Conservation (phyloP, 2,888 invertebrate genomes). For the Heliothis peltigera region DNA sequence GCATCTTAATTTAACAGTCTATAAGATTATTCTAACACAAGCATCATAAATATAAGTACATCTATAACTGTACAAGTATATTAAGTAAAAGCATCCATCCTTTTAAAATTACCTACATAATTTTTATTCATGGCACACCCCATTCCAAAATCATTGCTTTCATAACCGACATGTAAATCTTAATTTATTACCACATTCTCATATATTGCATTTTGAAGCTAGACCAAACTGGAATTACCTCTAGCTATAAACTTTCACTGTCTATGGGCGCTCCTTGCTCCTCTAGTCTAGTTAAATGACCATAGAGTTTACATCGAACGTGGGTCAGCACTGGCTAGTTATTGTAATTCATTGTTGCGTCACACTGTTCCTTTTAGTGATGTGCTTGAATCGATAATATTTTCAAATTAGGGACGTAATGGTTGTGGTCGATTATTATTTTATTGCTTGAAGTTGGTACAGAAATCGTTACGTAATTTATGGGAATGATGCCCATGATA, state of each 20-base stretch:
- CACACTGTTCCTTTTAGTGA: conserved; percentile 49
- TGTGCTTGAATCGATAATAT: conserved; percentile 27
- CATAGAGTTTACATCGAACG: conserved; percentile 32
- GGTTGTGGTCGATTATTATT: not conserved
- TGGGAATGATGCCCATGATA: too few relatives aligned
- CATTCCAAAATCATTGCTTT: conserved; percentile 20
- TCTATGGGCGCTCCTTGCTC: conserved; percentile 34
- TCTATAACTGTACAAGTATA: too few relatives aligned
- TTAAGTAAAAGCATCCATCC: not conserved
- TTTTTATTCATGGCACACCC: conserved; percentile 17
- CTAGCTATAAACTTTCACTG: conserved; percentile 42
- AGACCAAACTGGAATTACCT: conserved; percentile 19
- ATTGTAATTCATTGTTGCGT: conserved; percentile 36
- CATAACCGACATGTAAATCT: conserved; percentile 6
- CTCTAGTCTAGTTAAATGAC: conserved; percentile 32
- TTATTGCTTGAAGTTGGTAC: not conserved
- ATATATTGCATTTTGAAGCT: conserved; percentile 28
- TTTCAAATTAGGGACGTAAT: too few relatives aligned
- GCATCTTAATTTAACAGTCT: too few relatives aligned
- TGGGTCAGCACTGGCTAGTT: conserved; percentile 36
- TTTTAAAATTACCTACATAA: not conserved
- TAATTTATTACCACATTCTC: conserved; percentile 34
- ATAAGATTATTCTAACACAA: too few relatives aligned
- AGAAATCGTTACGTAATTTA: too few relatives aligned
- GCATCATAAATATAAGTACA: too few relatives aligned